Evolutionary conservation across 2,888 invertebrate species (phyloP), one percentile per base, ranked within the genome.

Genomic region (Pyralis farinalis): DNA sequence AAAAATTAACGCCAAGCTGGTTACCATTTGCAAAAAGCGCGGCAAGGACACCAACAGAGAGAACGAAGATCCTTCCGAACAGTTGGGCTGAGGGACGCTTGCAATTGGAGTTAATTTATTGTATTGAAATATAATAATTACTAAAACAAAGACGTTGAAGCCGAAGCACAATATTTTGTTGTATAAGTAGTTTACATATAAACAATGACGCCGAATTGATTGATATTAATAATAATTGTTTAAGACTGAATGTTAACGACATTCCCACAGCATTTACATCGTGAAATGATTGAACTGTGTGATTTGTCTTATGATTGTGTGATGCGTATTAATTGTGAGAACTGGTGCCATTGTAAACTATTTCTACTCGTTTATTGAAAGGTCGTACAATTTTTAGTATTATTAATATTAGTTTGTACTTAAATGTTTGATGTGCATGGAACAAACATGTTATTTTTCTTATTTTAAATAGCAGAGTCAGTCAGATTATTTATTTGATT

Each of bases 1-100:
- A 59, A 89, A 78, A 44, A 78, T 87, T 0, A 90, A 89, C 31
- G 69, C 73, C 0, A 77, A 82, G 34, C 66, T 91, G 35, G 73
- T 89, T 10, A 69, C 63, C 3, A 58, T 90, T 20, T 91, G 90
- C 51, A 87, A 86, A 49, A 82, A 82, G 44, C 75, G 90, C 33
- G 75, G 75, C 21, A 81, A 83, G 47, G 69, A 73, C 8, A 58
- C 68, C 0, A 78, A 83, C 46, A 59, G 71, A 20, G 85, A 84
- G 27, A 84, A 83, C 39, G 75, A 76, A 21, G 80, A 83, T 22
- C 25, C 25, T 25, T 25, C 25, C 5, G 7, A 25, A n/a, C 25
- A 5, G 29, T 9, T 29, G 16, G 16, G 3, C 16, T 16, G 16
- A 16, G 4, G 3, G 16, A 39, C n/a, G n/a, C n/a, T n/a, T n/a